phyloP scores from a whole-genome alignment of 2,888 invertebrate genomes.

The Meloe dianella region DNA sequence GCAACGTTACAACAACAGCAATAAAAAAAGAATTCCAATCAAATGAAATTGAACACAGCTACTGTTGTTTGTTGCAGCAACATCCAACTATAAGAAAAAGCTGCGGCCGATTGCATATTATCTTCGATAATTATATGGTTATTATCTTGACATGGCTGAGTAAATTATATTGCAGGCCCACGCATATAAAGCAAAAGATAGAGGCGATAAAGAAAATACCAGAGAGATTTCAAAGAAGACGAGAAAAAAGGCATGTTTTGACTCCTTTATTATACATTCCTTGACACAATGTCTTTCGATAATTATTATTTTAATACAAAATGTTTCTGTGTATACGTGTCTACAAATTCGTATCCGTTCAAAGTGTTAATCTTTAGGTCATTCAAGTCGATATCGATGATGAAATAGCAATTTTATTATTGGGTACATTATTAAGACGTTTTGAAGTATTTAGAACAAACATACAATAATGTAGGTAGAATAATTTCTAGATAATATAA shows the following conservation, averaged over 20 bases:
- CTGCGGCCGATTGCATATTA: conserved; percentile 11
- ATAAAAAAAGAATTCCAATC: conserved; percentile 1
- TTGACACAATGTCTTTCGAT: background rate
- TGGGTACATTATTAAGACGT: no score
- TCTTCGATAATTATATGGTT: conserved; percentile 56
- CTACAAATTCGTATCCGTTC: no score
- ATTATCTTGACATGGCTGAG: conserved; percentile 55
- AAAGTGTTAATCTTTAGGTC: no score
- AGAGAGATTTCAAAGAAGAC: background rate
- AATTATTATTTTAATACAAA: background rate
- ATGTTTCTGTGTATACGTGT: background rate
- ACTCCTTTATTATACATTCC: background rate
- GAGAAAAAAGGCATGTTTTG: background rate
- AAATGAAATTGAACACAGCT: conserved; percentile 11
- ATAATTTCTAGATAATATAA: background rate
- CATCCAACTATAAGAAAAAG: conserved; percentile 1
- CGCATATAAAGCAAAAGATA: conserved; percentile 45
- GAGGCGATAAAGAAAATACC: conserved; percentile 9
- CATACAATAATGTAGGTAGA: no score
- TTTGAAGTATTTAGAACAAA: no score
- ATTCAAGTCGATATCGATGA: no score
- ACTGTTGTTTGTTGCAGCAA: conserved; percentile 7
- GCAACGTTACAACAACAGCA: background rate
- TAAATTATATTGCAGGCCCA: conserved; percentile 58
- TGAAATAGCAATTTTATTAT: no score